These are phyloP conservation scores for Gopherus evgoodei DNA, from an alignment of 2,113 vertebrate species.

Conservation along the genomic window DNA sequence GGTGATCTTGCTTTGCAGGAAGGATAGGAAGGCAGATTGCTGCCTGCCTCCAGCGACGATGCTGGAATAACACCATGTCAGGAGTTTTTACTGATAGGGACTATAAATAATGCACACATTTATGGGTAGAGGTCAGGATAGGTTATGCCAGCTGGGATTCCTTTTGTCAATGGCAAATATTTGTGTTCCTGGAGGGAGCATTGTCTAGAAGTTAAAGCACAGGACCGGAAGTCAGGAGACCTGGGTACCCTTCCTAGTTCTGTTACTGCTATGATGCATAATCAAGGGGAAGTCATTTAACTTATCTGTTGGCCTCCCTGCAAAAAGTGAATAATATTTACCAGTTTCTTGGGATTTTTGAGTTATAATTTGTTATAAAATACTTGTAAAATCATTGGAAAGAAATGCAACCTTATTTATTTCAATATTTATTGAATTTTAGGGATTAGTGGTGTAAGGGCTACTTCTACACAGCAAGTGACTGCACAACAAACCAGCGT, in stretches of 20 bases:
- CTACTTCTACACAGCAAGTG: rapidly evolving
- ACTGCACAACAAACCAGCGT: background rate
- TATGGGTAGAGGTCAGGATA: background rate
- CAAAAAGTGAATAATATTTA: rapidly evolving
- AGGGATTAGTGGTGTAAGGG: rapidly evolving
- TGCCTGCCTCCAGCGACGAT: background rate
- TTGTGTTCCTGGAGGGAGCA: rapidly evolving
- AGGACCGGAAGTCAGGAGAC: background rate
- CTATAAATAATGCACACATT: no score
- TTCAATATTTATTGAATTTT: rapidly evolving
- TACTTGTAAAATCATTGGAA: background rate
- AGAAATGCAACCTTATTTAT: background rate
- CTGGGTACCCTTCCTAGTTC: background rate
- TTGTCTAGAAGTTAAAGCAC: background rate
- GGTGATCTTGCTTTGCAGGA: rapidly evolving
- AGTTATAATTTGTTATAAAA: rapidly evolving
- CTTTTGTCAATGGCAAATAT: rapidly evolving
- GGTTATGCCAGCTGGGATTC: background rate
- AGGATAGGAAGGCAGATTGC: background rate
- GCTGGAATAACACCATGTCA: background rate
- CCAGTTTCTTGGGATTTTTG: rapidly evolving
- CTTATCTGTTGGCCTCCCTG: background rate
- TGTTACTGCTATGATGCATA: background rate
- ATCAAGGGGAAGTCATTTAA: background rate
- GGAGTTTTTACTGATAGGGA: background rate